Conservation (phyloP, 2,797 vertebrate genomes). For the Lophius americanus region DNA sequence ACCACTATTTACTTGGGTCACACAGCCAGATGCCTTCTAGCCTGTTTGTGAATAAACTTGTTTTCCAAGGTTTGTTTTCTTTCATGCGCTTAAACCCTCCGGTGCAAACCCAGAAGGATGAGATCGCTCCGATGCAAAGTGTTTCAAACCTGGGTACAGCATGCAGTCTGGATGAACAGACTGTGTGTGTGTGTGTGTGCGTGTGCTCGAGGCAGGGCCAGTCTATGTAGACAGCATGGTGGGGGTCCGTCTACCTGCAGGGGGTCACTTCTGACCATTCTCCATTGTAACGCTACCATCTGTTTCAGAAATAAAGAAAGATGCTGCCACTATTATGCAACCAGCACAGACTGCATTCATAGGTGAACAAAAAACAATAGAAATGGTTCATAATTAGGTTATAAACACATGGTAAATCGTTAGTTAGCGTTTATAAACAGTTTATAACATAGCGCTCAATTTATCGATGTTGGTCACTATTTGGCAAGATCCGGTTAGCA, state of each 20-base stretch:
- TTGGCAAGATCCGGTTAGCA: no score
- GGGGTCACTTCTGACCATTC: constrained; percentile 56
- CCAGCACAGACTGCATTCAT: constrained; percentile 4
- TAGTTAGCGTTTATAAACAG: no score
- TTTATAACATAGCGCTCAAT: no score
- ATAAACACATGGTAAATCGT: no score
- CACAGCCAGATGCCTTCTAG: constrained; percentile 55
- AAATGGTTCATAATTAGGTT: no score
- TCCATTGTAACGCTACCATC: constrained; percentile 55
- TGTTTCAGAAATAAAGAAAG: constrained; percentile 46
- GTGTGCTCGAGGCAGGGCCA: constrained; percentile 22
- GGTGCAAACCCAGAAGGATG: constrained; percentile 9
- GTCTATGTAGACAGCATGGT: constrained; percentile 41
- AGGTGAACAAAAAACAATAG: neutral
- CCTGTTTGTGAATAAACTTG: constrained; percentile 45
- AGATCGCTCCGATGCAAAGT: constrained; percentile 30
- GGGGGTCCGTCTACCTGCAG: constrained; percentile 57
- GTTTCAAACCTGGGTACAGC: constrained; percentile 33
- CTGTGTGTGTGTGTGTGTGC: constrained; percentile 15
- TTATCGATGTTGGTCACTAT: no score
- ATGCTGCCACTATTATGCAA: constrained; percentile 28
- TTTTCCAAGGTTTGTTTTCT: constrained; percentile 48
- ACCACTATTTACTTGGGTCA: constrained; percentile 59
- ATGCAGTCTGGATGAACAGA: neutral
- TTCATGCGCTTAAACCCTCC: constrained; percentile 37